A percentile compares a stretch with the other conserved stretches of the same genome.
Evolutionary conservation across 2,888 invertebrate genomes (phyloP).

Genomic region (Melanostoma scalare): DNA sequence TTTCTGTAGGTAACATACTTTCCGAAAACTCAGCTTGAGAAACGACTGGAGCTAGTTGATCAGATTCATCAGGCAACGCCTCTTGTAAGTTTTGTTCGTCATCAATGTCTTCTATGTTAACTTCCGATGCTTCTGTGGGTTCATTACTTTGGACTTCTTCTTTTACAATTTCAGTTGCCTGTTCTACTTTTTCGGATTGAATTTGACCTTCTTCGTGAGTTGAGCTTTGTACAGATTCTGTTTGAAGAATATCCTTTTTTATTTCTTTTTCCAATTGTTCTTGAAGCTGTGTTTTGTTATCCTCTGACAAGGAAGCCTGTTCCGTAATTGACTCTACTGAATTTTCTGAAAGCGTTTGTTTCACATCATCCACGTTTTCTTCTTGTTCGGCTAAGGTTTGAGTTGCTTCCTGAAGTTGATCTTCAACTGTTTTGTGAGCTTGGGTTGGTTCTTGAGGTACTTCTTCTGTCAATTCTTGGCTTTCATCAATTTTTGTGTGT

Average conservation of each 20-base stretch:
- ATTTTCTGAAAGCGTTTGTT: slow-evolving; percentile 13
- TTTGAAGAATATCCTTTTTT: neutral
- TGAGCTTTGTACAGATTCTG: neutral
- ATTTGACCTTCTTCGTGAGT: neutral
- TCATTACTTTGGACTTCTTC: neutral
- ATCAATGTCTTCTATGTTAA: slow-evolving; percentile 30
- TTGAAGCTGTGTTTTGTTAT: neutral
- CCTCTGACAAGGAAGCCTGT: neutral
- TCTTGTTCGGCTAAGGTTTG: slow-evolving; percentile 18
- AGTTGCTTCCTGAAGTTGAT: slow-evolving; percentile 16
- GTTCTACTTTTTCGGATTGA: neutral
- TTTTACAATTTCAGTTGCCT: neutral
- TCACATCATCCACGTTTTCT: slow-evolving; percentile 7
- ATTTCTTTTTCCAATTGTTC: slow-evolving; percentile 10
- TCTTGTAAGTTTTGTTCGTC: slow-evolving; percentile 49
- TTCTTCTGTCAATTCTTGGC: neutral
- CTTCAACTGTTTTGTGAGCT: slow-evolving; percentile 15
- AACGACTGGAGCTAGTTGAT: slow-evolving; percentile 69
- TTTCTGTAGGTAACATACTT: slow-evolving; percentile 55
- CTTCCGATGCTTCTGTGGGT: slow-evolving; percentile 30
- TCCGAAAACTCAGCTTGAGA: slow-evolving; percentile 73
- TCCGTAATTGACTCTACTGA: neutral
- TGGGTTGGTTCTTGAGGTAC: neutral
- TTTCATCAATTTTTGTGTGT: neutral
- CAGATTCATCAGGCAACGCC: slow-evolving; percentile 13